Evolutionary conservation across 2,797 vertebrate genomes (phyloP).

Genomic region (Muraenolepis orangiensis): DNA sequence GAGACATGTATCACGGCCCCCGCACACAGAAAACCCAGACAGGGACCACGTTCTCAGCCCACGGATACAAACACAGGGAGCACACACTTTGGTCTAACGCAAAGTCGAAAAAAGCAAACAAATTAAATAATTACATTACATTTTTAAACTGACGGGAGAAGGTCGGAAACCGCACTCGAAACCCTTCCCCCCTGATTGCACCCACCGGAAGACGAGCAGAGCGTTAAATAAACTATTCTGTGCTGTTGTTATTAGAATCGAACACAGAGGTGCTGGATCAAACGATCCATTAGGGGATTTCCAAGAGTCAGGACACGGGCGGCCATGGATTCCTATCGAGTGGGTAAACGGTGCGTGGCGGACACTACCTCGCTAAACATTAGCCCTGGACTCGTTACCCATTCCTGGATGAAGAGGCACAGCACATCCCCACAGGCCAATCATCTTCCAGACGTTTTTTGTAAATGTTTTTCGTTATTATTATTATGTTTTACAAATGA

Average conservation of each 20-base stretch:
- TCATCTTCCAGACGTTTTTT: conserved; percentile 11
- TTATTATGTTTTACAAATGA: too few relatives aligned
- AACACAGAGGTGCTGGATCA: conserved; percentile 21
- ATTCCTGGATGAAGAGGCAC: conserved; percentile 27
- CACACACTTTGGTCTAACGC: neutral
- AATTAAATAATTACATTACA: neutral
- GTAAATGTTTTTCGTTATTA: too few relatives aligned
- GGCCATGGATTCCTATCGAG: conserved; percentile 38
- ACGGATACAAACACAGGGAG: conserved; percentile 20
- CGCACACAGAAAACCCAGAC: neutral
- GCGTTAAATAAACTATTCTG: neutral
- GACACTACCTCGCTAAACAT: conserved; percentile 48
- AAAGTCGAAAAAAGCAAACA: neutral
- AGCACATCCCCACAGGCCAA: conserved; percentile 19
- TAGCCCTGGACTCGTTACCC: conserved; percentile 47
- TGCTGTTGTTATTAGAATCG: conserved; percentile 15
- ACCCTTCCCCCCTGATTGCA: neutral
- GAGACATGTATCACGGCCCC: conserved; percentile 1
- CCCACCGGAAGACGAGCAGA: neutral
- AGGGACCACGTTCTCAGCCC: conserved; percentile 37
- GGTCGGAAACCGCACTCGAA: neutral
- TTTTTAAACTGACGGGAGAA: neutral
- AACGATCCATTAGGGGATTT: conserved; percentile 50
- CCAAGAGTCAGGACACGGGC: conserved; percentile 46
- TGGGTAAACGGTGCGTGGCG: conserved; percentile 55